Evolutionary conservation across 1,140 invertebrate genomes (phyloP), one percentile per base, ranked within the genome.

Genomic region (Leptinotarsa undecemlineata): DNA sequence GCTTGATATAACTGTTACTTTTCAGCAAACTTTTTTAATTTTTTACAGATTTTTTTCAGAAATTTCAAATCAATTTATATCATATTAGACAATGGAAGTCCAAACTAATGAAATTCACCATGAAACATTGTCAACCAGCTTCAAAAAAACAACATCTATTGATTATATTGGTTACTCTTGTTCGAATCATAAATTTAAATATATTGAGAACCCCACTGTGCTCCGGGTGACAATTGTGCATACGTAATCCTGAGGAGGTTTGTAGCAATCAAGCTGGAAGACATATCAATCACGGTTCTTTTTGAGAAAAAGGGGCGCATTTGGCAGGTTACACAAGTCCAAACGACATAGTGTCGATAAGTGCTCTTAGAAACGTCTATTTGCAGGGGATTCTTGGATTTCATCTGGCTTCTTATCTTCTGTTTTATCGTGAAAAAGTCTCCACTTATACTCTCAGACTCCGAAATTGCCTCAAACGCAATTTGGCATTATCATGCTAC

Each of bases 311-410:
- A 57, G n/a, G 17, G n/a, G n/a, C 11, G 51, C 51, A 57, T 57
- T 57, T 57, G n/a, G 51, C 51, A 17, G n/a, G 15, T 57, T 17
- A 57, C 51, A 17, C 51, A n/a, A 19, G 51, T 57, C n/a, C 17
- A 57, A 57, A 57, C 51, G 51, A 57, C 51, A 57, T 57, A 8
- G 51, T 57, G 51, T 57, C 51, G 51, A 57, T 57, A 57, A 57
- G 51, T 57, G 51, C 14, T 14, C 51, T 57, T 57, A 57, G 51
- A 57, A 57, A 17, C 51, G 51, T 57, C 51, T 57, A 57, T 57
- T 57, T 57, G 51, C 15, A 19, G 51, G 51, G 51, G n/a, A 57
- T 57, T 57, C 23, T 3, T 23, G 23, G 17, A 57, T 57, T 57
- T 57, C 51, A 57, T 57, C 51, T 57, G 51, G n/a, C 51, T 15